Conservation (phyloP, 2,797 vertebrate genomes). For the Pempheris klunzingeri region DNA sequence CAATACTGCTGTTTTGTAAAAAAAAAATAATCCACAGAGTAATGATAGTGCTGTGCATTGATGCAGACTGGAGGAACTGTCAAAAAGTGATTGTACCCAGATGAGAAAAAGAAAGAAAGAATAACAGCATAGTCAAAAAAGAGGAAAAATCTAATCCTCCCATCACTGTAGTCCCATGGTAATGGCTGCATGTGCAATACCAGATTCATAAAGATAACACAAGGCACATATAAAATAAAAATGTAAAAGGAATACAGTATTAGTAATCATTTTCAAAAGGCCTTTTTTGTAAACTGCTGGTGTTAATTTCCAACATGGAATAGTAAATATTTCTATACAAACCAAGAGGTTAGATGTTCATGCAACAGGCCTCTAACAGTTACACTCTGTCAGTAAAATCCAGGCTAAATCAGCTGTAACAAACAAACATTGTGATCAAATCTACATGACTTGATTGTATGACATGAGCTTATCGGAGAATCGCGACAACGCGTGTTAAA, state of each 20-base stretch:
- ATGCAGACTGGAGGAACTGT: conserved; percentile 55
- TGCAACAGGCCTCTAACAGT: not conserved
- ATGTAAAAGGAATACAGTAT: conserved; percentile 35
- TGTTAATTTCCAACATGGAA: conserved; percentile 65
- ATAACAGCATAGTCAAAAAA: not conserved
- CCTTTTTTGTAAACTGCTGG: conserved; percentile 39
- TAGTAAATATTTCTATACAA: conserved; percentile 30
- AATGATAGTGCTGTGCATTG: conserved; percentile 50
- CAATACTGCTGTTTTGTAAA: not conserved
- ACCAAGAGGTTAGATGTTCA: conserved; percentile 34
- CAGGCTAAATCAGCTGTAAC: conserved; percentile 13
- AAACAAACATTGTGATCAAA: not conserved
- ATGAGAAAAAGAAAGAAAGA: conserved; percentile 31
- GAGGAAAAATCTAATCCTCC: conserved; percentile 1
- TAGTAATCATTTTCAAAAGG: conserved; percentile 22
- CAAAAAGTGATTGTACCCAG: conserved; percentile 61
- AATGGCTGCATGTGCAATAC: conserved; percentile 34
- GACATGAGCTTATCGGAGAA: not conserved
- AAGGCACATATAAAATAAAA: conserved; percentile 58
- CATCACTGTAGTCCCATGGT: not conserved
- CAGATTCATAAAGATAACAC: conserved; percentile 41
- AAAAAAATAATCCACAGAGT: too few species aligned
- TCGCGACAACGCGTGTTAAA: not conserved
- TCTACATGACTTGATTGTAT: conserved; percentile 7
- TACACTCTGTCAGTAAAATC: conserved; percentile 35